phyloP scores from a whole-genome alignment of 2,113 vertebrate species.

The Microcebus jonahi region DNA sequence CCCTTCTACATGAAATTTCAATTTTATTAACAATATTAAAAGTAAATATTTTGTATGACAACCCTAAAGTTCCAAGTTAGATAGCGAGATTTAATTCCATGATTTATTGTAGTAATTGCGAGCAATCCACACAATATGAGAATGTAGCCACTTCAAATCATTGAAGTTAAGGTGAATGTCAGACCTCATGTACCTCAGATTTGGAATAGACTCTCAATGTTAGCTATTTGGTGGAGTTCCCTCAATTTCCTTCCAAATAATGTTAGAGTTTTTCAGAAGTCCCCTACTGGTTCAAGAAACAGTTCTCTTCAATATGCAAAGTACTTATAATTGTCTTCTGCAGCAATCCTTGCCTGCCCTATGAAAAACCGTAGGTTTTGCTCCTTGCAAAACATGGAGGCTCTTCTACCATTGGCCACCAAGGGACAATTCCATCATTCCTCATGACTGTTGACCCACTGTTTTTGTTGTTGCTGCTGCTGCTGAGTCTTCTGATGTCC shows the following conservation, averaged over 20 bases:
- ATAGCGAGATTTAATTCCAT: not conserved
- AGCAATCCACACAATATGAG: not conserved
- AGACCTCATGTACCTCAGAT: accelerated
- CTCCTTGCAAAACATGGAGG: not conserved
- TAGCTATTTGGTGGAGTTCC: not conserved
- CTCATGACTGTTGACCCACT: not conserved
- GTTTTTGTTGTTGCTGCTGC: not conserved
- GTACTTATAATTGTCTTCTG: not conserved
- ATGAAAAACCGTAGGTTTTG: not conserved
- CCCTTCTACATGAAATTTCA: not conserved
- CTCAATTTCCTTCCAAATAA: not conserved
- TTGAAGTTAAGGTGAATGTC: not conserved
- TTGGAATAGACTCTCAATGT: not conserved
- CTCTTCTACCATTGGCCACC: not conserved
- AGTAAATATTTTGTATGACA: not conserved
- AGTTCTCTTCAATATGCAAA: not conserved
- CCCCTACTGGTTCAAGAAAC: not conserved
- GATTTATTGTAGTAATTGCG: not conserved
- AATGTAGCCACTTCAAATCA: not conserved
- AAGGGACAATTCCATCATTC: not conserved
- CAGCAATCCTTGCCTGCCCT: not conserved
- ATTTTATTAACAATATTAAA: slow-evolving; percentile 36
- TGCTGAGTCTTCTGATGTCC: not conserved
- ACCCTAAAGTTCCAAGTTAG: not conserved
- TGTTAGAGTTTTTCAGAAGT: not conserved